Conservation (phyloP, 2,888 invertebrate genomes). For the Hoplodrina blanda region DNA sequence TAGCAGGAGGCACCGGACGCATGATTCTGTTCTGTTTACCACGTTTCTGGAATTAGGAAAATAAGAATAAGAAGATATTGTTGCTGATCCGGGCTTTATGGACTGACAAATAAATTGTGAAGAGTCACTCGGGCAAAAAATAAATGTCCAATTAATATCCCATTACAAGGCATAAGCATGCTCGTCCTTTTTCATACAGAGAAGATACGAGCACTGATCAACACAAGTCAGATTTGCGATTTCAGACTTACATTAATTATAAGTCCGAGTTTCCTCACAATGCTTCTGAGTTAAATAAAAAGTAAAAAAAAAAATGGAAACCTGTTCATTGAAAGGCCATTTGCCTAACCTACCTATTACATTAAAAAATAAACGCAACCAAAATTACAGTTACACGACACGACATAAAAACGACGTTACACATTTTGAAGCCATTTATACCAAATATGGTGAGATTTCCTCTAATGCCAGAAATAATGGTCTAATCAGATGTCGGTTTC, state of each 20-base stretch:
- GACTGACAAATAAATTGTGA: no score
- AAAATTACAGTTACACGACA: conserved; percentile 26
- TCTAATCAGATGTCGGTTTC: conserved; percentile 41
- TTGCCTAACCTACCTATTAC: conserved; percentile 13
- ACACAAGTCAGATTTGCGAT: no score
- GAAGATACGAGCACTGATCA: no score
- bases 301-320: not conserved
- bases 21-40: conserved; percentile 88
- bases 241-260: no score
- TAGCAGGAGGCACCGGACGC: conserved; percentile 79
- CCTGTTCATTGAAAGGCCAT: not conserved
- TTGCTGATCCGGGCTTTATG: no score
- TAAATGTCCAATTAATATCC: no score
- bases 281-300: no score
- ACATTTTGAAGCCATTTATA: conserved; percentile 41
- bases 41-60: conserved; percentile 82
- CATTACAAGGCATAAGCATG: no score
- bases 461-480: conserved; percentile 44
- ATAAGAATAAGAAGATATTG: not conserved
- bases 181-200: no score
- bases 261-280: no score
- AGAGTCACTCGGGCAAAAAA: no score
- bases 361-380: conserved; percentile 7
- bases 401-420: conserved; percentile 34
- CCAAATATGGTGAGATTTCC: conserved; percentile 43